Conservation (phyloP, 2,888 invertebrate genomes). For the Aphodius sticticus region DNA sequence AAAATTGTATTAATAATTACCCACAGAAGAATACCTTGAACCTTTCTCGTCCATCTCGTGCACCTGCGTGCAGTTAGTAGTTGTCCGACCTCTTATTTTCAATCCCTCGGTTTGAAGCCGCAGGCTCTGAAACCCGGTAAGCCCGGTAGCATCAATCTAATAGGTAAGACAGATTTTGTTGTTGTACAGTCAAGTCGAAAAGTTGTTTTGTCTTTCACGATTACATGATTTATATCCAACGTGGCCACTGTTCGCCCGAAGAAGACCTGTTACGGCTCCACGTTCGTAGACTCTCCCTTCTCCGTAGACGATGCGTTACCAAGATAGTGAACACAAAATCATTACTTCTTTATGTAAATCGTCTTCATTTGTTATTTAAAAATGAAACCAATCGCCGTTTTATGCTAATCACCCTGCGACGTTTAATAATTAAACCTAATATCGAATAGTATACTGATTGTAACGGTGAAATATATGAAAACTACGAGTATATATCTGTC, state of each 20-base stretch:
- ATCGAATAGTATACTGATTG: background rate
- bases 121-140: constrained; percentile 47
- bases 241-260: background rate
- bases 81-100: background rate
- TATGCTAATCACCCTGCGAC: background rate
- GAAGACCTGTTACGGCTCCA: constrained; percentile 16
- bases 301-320: constrained; percentile 37
- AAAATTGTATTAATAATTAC: constrained; percentile 17
- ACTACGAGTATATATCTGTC: background rate
- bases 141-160: constrained; percentile 56
- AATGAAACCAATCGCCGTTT: background rate
- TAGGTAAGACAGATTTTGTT: constrained; percentile 54
- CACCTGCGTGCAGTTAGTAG: constrained; percentile 16
- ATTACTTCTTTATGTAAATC: constrained; percentile 30
- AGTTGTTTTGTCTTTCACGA: constrained; percentile 48
- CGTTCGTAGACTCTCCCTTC: background rate
- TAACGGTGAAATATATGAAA: background rate
- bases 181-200: constrained; percentile 51
- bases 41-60: constrained; percentile 10
- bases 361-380: constrained; percentile 27
- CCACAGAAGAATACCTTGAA: background rate
- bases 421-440: constrained; percentile 4
- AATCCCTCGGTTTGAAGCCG: constrained; percentile 35
- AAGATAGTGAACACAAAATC: constrained; percentile 41
- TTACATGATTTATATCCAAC: constrained; percentile 50